Evolutionary conservation across 2,888 invertebrate genomes (phyloP).

Genomic region (Diarsia dahlii): DNA sequence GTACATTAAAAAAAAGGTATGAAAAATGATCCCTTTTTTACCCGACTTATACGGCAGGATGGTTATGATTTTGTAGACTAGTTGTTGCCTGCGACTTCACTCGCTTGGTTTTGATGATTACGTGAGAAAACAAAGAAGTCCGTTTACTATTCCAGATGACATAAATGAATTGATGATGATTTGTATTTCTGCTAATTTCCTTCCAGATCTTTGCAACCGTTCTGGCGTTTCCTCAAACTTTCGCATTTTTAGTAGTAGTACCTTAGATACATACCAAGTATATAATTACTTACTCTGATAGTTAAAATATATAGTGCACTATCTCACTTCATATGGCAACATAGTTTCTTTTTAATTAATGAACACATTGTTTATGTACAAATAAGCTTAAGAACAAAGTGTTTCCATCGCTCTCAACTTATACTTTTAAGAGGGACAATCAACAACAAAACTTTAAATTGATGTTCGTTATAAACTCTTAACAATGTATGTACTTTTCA

Average conservation of each 20-base stretch:
- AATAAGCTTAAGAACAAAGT: neutral
- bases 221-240: too few species aligned
- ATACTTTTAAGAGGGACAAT: conserved; percentile 23
- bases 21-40: too few species aligned
- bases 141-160: too few species aligned
- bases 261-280: too few species aligned
- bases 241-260: neutral
- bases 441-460: conserved; percentile 33
- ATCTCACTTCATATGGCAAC: neutral
- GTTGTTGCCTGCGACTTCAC: too few species aligned
- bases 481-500: conserved; percentile 50
- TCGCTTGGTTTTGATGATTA: too few species aligned
- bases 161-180: too few species aligned
- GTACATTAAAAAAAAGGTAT: neutral
- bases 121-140: too few species aligned
- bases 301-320: neutral
- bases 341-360: neutral
- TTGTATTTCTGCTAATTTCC: too few species aligned
- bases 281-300: neutral
- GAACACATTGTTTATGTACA: neutral
- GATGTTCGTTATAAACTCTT: conserved; percentile 35
- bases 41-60: too few species aligned
- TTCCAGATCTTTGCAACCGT: too few species aligned
- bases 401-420: neutral
- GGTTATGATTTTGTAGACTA: too few species aligned